Evolutionary conservation across 2,113 vertebrate species (phyloP).

Genomic region (Perccottus glenii): DNA sequence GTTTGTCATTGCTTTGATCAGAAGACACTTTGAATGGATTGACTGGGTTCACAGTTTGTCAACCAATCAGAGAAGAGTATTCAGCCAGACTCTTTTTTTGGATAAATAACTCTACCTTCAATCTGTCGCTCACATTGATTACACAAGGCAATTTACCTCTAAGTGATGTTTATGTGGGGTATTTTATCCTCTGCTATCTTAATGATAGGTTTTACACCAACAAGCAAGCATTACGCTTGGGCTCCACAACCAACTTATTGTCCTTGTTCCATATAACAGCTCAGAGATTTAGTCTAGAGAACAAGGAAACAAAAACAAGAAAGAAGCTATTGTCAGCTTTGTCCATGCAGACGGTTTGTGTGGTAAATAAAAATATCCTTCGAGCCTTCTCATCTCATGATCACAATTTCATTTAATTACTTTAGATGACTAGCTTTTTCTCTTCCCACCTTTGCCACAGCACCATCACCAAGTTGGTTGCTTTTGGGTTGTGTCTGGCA

Average conservation of each 20-base stretch:
- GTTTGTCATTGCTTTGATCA: too few species aligned
- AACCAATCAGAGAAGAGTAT: too few species aligned
- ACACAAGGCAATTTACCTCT: constrained; percentile 10
- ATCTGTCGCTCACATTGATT: constrained; percentile 6
- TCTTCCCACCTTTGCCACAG: too few species aligned
- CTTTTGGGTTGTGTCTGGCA: too few species aligned
- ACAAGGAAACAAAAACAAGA: not conserved
- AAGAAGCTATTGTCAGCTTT: not conserved
- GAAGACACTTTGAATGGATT: too few species aligned
- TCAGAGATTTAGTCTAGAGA: constrained; percentile 5
- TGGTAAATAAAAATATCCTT: not conserved
- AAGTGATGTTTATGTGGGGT: constrained; percentile 65
- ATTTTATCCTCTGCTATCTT: constrained; percentile 45
- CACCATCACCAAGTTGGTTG: too few species aligned
- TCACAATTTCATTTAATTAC: too few species aligned
- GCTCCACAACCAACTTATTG: constrained; percentile 42
- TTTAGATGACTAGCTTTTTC: too few species aligned
- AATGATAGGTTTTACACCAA: constrained; percentile 53
- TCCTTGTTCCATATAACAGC: constrained; percentile 23
- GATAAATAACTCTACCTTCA: not conserved
- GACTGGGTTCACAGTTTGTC: too few species aligned
- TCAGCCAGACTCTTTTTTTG: too few species aligned
- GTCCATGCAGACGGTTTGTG: not conserved
- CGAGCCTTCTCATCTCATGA: too few species aligned
- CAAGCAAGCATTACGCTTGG: constrained; percentile 45